Evolutionary conservation across 2,113 vertebrate genomes (phyloP), one percentile per base, ranked within the genome.

Genomic region (Tapirus terrestris): DNA sequence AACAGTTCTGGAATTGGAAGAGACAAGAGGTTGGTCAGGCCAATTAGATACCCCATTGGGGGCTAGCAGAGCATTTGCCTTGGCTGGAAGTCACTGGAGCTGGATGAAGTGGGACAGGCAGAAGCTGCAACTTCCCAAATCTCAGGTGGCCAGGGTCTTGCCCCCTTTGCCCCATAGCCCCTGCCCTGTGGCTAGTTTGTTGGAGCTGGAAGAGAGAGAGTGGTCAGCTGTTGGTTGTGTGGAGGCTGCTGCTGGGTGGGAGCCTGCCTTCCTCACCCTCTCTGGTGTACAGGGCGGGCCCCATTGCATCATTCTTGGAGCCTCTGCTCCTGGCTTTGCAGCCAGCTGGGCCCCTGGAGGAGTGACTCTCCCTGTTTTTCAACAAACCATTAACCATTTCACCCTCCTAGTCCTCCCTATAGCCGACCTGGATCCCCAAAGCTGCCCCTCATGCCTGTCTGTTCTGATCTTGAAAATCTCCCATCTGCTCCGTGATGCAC

Each of bases 331-430:
- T 90, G 88, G 36, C 92, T 98, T 95, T 96, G 94, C 97, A 97
- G 97, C 98, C 98, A 98, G 95, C 98, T 95, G 84, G 94, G 97
- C 97, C 98, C 95, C 98, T 98, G 93, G 98, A 98, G 98, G 96
- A 98, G 95, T 84, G 97, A 97, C 97, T 97, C 96, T 98, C 97
- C 97, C 95, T 98, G 98, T 98, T 98, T 98, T 98, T 98, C 97
- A 97, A 86, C 77, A 97, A 97, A 60, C 80, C 43, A 11, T 98
- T 98, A 98, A 98, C 98, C 93, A 58, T 98, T 98, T 98, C 97
- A 53, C 31, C 67, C 67, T 97, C 96, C 43, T 51, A 18, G 25
- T 36, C 58, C 33, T 96, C 39, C 36, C 67, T n/a, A 4, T 5
- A 43, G 61, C 43, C 25, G 43, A 45, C 17, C 9, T 65, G 36